Evolutionary conservation across 2,113 vertebrate genomes (phyloP), one percentile per base, ranked within the genome.

Genomic region (Lophochroa leadbeateri): DNA sequence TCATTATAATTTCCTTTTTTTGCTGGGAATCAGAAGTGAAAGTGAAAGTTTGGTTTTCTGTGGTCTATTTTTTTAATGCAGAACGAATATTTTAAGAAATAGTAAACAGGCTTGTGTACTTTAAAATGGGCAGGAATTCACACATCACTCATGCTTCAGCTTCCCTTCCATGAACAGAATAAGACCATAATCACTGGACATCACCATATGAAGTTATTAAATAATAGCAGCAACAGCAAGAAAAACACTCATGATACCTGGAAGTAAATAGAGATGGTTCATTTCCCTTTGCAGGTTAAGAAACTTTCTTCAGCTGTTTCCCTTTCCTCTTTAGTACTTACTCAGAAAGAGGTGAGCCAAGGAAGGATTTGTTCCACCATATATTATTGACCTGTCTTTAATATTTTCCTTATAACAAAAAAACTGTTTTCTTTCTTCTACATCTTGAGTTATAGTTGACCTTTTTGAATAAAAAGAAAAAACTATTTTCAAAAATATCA

Each of bases 291-390:
- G 49, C 1, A 2, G 9, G 10, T 88, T 83, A 58, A 80, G 41
- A 82, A 93, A 43, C n/a, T 81, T 82, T 39, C 35, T 92, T 88
- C 20, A 72, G 16, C 47, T 69, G 7, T 72, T 94, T 79, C n/a
- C 24, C 16, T 79, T 86, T 86, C 33, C 21, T 83, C 13, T 79
- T 60, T 28, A 84, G 18, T 0, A 0, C 57, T 82, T 65, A 64
- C 39, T 89, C 27, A 52, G n/a, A 58, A 74, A n/a, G 21, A 80
- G 28, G 43, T 83, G 43, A 88, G 44, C 35, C 52, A 92, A 74
- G 49, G 39, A 41, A 53, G 52, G 11, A 39, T 69, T 65, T 82
- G 4, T 91, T 93, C 69, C n/a, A 57, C 46, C 17, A 41, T 37
- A 11, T 58, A 68, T 47, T 84, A 68, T 52, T 74, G 71, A 75